Conservation (phyloP, 2,797 vertebrate genomes). For the Danio aesculapii region DNA sequence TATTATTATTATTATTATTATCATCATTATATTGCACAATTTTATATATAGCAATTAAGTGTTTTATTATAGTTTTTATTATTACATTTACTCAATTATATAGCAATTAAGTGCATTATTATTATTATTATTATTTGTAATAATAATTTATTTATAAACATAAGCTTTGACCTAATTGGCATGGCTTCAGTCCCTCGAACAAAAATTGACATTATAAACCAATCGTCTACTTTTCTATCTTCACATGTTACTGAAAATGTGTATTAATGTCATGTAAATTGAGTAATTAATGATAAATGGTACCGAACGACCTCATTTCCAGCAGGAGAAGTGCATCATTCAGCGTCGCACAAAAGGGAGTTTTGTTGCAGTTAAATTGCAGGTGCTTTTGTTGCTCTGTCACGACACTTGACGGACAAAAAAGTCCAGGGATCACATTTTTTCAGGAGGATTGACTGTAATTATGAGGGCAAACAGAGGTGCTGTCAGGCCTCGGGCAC, state of each 20-base stretch:
- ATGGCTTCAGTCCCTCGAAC: too few species aligned
- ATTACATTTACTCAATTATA: too few species aligned
- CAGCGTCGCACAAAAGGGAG: constrained; percentile 37
- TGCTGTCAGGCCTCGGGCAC: constrained; percentile 30
- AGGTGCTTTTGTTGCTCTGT: constrained; percentile 44
- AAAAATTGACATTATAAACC: too few species aligned
- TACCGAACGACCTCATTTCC: constrained; percentile 26
- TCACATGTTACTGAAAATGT: not conserved
- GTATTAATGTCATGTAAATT: constrained; percentile 1
- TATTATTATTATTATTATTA: too few species aligned
- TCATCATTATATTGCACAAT: too few species aligned
- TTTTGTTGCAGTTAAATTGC: constrained; percentile 46
- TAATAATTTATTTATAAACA: too few species aligned
- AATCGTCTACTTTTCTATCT: too few species aligned
- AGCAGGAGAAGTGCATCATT: constrained; percentile 14
- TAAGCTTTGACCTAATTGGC: too few species aligned
- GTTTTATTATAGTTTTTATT: too few species aligned
- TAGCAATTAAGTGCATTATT: too few species aligned
- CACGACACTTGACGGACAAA: constrained; percentile 48
- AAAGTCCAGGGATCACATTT: constrained; percentile 34
- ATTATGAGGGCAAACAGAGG: constrained; percentile 42
- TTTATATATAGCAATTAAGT: too few species aligned
- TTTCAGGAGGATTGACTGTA: constrained; percentile 28
- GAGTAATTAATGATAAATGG: constrained; percentile 38
- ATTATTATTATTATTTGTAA: too few species aligned